Evolutionary conservation across 1,140 invertebrate genomes (phyloP).

Genomic region (Triops cancriformis): DNA sequence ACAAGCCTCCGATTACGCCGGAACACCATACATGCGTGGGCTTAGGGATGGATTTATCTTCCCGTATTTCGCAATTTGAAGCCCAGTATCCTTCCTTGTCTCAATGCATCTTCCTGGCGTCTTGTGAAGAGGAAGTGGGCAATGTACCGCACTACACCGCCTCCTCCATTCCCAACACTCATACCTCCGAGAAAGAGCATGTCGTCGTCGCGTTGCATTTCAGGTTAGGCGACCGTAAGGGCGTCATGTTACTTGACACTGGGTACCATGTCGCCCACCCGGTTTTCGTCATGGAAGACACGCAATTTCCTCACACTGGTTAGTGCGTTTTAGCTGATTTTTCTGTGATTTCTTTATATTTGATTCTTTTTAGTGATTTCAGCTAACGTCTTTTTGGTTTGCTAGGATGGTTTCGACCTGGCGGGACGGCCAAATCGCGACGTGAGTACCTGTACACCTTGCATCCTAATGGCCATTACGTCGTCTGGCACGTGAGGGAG

Average conservation of each 20-base stretch:
- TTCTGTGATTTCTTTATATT: neutral
- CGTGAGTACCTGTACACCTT: conserved; percentile 33
- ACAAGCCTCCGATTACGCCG: conserved; percentile 63
- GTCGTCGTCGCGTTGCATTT: conserved; percentile 71
- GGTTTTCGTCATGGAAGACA: conserved; percentile 76
- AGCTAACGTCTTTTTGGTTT: neutral
- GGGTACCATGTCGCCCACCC: conserved; percentile 80
- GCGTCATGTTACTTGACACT: conserved; percentile 72
- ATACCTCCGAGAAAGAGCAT: conserved; percentile 68
- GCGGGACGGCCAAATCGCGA: conserved; percentile 14
- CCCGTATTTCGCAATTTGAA: conserved; percentile 47
- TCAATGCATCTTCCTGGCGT: conserved; percentile 61
- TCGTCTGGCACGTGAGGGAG: conserved; percentile 35
- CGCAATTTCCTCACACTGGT: conserved; percentile 74
- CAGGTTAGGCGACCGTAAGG: conserved; percentile 56
- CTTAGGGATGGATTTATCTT: conserved; percentile 65
- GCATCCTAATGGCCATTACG: conserved; percentile 32
- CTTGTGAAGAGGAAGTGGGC: conserved; percentile 62
- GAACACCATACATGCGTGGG: conserved; percentile 81
- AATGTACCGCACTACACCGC: conserved; percentile 32
- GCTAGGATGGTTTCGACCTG: conserved; percentile 28
- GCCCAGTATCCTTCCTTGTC: conserved; percentile 55
- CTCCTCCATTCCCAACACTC: conserved; percentile 33
- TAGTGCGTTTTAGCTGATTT: conserved; percentile 26
- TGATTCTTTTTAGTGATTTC: too few relatives aligned